Evolutionary conservation across 2,888 invertebrate species (phyloP).

Genomic region (Notodonta dromedarius): DNA sequence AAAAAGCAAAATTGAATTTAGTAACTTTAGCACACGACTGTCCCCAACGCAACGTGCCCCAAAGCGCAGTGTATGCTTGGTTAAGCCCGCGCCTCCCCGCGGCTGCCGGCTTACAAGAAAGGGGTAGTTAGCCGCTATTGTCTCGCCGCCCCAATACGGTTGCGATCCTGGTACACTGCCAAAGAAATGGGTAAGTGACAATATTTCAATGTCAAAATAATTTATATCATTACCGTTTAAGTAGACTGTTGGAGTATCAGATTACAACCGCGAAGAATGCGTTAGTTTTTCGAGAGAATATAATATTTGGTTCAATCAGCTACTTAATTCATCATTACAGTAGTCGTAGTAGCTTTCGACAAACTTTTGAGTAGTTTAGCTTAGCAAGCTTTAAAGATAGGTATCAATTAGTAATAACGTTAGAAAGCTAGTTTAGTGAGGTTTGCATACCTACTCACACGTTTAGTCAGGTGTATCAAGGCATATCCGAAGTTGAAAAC

Average conservation of each 20-base stretch:
- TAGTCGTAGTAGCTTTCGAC: no score
- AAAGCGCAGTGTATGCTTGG: conserved; percentile 80
- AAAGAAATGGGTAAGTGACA: conserved; percentile 57
- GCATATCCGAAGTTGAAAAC: background rate
- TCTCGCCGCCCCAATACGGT: conserved; percentile 67
- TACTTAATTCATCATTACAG: no score
- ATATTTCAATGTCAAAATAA: conserved; percentile 46
- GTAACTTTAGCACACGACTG: conserved; percentile 43
- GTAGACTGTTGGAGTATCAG: conserved; percentile 34
- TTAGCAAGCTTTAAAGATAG: no score
- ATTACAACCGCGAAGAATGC: conserved; percentile 13
- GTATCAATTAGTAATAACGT: no score
- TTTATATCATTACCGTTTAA: conserved; percentile 42
- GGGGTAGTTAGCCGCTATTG: conserved; percentile 84
- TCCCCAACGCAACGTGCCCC: conserved; percentile 67
- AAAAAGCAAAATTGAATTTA: background rate
- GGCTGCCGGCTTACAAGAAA: conserved; percentile 73
- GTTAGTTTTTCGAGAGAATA: background rate
- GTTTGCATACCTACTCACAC: no score
- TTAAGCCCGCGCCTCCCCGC: conserved; percentile 79
- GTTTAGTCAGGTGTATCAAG: no score
- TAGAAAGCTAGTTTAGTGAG: no score
- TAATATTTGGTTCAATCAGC: no score
- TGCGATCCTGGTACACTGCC: conserved; percentile 41
- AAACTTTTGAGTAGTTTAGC: no score